These are phyloP conservation scores for Embiotoca jacksoni DNA, from an alignment of 2,113 vertebrate species.

Conservation along the genomic window DNA sequence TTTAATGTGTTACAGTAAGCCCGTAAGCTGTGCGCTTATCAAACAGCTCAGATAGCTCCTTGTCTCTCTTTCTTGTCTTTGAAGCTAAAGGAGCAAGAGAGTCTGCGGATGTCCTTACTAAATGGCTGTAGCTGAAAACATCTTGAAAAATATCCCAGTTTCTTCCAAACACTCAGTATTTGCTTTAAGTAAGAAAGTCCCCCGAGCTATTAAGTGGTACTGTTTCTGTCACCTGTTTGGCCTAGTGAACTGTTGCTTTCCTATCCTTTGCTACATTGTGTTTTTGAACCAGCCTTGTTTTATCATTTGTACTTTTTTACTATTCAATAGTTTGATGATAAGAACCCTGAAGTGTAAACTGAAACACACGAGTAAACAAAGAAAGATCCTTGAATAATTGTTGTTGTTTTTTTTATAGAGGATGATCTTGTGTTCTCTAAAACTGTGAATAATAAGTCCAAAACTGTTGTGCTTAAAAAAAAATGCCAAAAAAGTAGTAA, in stretches of 20 bases:
- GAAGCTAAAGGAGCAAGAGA: slow-evolving; percentile 55
- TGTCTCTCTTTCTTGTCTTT: slow-evolving; percentile 56
- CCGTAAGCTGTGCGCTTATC: slow-evolving; percentile 70
- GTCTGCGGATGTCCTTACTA: slow-evolving; percentile 34
- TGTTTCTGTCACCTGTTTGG: slow-evolving; percentile 19
- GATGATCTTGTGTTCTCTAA: no score
- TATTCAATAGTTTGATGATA: neutral
- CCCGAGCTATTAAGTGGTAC: slow-evolving; percentile 1
- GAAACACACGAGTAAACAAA: neutral
- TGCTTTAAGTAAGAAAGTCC: slow-evolving; percentile 15
- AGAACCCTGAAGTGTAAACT: neutral
- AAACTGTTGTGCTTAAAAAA: no score
- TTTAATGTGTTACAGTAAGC: slow-evolving; percentile 69
- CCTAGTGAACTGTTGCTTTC: neutral
- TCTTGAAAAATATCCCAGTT: slow-evolving; percentile 37
- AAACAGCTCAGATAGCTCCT: slow-evolving; percentile 57
- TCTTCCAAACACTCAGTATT: slow-evolving; percentile 11
- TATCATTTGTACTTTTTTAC: neutral
- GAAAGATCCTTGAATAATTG: neutral
- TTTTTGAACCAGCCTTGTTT: neutral
- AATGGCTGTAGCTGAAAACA: slow-evolving; percentile 27
- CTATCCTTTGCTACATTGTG: neutral
- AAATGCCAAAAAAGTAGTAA: no score
- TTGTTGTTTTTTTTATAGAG: neutral
- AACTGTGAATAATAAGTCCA: no score